Evolutionary conservation across 2,113 vertebrate genomes (phyloP), one percentile per base, ranked within the genome.

Genomic region (Podocnemis expansa): DNA sequence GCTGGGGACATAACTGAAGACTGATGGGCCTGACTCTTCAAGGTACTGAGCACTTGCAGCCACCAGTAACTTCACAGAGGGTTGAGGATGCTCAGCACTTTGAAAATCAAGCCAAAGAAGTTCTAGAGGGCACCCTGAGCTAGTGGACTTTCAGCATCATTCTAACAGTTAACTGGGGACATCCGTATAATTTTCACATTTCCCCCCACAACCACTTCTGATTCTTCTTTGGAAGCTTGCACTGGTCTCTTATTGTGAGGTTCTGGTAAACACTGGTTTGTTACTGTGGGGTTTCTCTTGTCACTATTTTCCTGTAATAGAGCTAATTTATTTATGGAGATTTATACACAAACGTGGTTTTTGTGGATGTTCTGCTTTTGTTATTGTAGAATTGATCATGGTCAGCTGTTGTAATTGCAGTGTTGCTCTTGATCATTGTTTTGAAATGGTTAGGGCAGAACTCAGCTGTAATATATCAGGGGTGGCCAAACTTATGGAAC

Each of bases 301-400:
- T 3, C 27, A 25, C 13, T 13, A 4, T 6, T 43, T 45, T 16
- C 25, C 73, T 76, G 8, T 76, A 12, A 29, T 14, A 27, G 25
- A 70, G n/a, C n/a, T 70, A 70, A 70, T 70, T 76, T 27, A 76
- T 14, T 76, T 27, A 8, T 13, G 27, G 25, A 45, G 38, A 45
- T 43, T 45, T 45, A 45, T 14, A 25, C 8, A 22, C 24, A 43
- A 25, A 25, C 16, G 10, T 45, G 43, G 73, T 45, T 45, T 76
- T 76, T 43, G 70, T 24, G 21, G 5, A 38, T 25, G 38, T 34
- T n/a, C 70, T 73, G 70, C 70, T 38, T 47, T 24, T 43, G 38
- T 25, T 43, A 43, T 25, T 43, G 75, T 29, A 2, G 38, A 10
- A 16, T 13, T 25, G 56, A 43, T 51, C 0, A 1, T 4, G 4